These are phyloP conservation scores for Trileptium ribeirensis DNA, from an alignment of 2,888 invertebrate genomes.

Conservation along the genomic window DNA sequence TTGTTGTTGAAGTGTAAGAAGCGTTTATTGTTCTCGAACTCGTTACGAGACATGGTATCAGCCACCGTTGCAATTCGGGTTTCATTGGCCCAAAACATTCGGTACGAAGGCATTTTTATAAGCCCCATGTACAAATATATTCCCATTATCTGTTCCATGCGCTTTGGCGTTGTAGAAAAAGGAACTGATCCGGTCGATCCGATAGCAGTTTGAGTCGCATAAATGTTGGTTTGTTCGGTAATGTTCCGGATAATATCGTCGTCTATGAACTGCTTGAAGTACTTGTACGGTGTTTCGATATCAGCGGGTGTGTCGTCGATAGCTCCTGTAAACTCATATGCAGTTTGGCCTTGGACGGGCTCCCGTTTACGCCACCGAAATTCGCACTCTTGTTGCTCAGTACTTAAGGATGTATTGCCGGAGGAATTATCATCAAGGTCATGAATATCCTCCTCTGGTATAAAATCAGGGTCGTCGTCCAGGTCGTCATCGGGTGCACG, in stretches of 20 bases:
- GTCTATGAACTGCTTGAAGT: neutral
- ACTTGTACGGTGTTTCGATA: neutral
- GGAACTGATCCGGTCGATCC: neutral
- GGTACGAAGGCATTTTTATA: neutral
- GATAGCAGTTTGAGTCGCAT: neutral
- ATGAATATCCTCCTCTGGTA: neutral
- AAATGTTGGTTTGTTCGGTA: neutral
- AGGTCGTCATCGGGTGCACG: neutral
- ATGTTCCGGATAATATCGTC: neutral
- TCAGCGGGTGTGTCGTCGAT: too few species aligned
- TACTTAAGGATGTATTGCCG: neutral
- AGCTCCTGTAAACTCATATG: too few species aligned
- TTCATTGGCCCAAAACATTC: neutral
- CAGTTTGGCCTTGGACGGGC: neutral
- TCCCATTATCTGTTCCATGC: conserved; percentile 1
- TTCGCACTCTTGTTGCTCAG: too few species aligned
- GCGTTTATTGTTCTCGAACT: neutral
- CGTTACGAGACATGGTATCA: neutral
- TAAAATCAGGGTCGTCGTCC: neutral
- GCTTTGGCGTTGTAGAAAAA: neutral
- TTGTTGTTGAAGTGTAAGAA: neutral
- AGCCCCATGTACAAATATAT: neutral
- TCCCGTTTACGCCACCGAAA: neutral
- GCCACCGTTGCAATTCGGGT: neutral
- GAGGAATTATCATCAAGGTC: neutral